Percentiles rank a stretch among this genome's conserved stretches.
phyloP scores from a whole-genome alignment of 2,888 invertebrate genomes.

The Synergus japonicus region DNA sequence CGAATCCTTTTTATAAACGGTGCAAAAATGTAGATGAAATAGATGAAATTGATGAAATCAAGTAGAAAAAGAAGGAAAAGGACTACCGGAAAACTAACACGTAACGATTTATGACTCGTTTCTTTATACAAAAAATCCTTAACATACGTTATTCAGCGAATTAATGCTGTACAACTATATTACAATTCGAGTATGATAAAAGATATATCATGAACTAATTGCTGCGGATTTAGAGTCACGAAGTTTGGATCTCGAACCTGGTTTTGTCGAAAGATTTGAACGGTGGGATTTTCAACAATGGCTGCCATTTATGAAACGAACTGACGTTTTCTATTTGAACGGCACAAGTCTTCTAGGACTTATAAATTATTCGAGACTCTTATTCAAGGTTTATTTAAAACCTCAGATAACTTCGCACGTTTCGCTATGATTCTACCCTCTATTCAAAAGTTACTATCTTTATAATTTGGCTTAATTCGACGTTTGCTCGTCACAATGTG shows the following conservation, averaged over 20 bases:
- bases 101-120: not conserved
- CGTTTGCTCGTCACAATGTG: slow-evolving; percentile 20
- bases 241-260: not conserved
- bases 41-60: slow-evolving; percentile 24
- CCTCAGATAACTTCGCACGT: not conserved
- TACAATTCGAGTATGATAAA: slow-evolving; percentile 60
- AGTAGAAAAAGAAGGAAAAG: not conserved
- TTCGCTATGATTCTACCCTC: slow-evolving; percentile 16
- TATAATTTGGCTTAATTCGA: slow-evolving; percentile 37
- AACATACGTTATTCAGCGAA: not conserved
- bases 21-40: slow-evolving; percentile 3
- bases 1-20: not conserved
- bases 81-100: slow-evolving; percentile 1
- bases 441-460: slow-evolving; percentile 26
- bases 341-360: slow-evolving; percentile 23
- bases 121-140: slow-evolving; percentile 19
- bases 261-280: not conserved
- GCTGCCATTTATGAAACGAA: slow-evolving; percentile 46
- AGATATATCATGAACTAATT: not conserved
- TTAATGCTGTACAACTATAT: slow-evolving; percentile 56
- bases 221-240: not conserved
- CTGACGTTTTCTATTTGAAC: slow-evolving; percentile 49
- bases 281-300: slow-evolving; percentile 26
- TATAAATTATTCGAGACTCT: slow-evolving; percentile 16
- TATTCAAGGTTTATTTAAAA: not conserved